These are phyloP conservation scores for Hemithea aestivaria DNA, from an alignment of 2,888 invertebrate genomes.

Conservation along the genomic window DNA sequence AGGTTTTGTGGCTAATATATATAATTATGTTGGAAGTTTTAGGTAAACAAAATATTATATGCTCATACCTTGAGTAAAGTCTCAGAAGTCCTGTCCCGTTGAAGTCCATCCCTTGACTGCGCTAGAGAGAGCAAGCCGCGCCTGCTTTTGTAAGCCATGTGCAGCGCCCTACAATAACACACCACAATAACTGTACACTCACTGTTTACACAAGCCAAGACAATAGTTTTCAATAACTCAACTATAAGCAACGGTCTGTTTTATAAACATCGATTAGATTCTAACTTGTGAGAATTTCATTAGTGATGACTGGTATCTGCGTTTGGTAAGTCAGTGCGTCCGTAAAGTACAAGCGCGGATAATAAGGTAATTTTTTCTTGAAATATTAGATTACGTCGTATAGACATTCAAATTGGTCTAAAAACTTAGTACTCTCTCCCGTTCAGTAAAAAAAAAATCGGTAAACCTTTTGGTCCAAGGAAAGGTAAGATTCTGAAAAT, in stretches of 20 bases:
- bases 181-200: slow-evolving; percentile 18
- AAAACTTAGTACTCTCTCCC: too few species aligned
- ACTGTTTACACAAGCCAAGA: slow-evolving; percentile 59
- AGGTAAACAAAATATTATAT: too few species aligned
- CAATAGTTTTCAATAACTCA: slow-evolving; percentile 71
- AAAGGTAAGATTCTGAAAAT: too few species aligned
- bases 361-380: too few species aligned
- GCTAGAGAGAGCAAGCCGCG: slow-evolving; percentile 62
- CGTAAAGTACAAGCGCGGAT: too few species aligned
- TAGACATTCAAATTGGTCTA: too few species aligned
- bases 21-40: too few species aligned
- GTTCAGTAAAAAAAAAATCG: too few species aligned
- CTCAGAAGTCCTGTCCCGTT: slow-evolving; percentile 57
- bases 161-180: slow-evolving; percentile 61
- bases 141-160: slow-evolving; percentile 74
- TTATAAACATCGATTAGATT: slow-evolving; percentile 66
- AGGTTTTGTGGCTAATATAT: too few species aligned
- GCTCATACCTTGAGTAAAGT: slow-evolving; percentile 65
- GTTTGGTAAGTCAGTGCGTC: slow-evolving; percentile 2
- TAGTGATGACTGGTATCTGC: slow-evolving; percentile 33
- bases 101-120: slow-evolving; percentile 61
- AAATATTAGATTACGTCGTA: background rate
- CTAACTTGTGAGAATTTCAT: slow-evolving; percentile 50
- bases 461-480: too few species aligned
- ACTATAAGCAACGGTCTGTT: slow-evolving; percentile 63